These are phyloP conservation scores for Trachops cirrhosus DNA, from an alignment of 2,797 vertebrate genomes.

Conservation along the genomic window DNA sequence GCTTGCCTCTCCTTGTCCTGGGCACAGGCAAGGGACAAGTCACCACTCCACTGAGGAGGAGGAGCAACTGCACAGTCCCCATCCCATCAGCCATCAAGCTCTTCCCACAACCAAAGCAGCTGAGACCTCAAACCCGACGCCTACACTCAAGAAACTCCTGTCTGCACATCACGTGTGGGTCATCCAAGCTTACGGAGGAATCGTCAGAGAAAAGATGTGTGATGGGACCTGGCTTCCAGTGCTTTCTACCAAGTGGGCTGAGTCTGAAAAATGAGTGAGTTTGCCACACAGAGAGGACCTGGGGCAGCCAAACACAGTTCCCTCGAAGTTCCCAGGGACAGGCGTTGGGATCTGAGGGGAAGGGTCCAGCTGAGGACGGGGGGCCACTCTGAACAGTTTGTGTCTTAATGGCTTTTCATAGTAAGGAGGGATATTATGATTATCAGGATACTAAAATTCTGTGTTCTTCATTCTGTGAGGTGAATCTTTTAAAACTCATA, in stretches of 20 bases:
- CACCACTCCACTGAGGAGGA: no score
- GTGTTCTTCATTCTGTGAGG: not conserved
- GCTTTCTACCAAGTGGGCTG: not conserved
- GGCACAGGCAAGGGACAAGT: not conserved
- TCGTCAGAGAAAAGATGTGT: not conserved
- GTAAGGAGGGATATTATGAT: not conserved
- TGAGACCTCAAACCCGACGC: accelerated
- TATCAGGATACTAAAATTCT: not conserved
- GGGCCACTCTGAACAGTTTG: not conserved
- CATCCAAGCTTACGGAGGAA: not conserved
- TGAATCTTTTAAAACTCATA: not conserved
- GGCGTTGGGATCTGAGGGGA: not conserved
- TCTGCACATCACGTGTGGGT: not conserved
- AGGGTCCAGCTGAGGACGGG: not conserved
- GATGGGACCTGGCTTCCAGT: not conserved
- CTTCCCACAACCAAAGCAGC: not conserved
- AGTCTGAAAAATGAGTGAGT: not conserved
- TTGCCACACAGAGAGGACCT: not conserved
- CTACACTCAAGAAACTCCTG: not conserved
- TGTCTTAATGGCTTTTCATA: not conserved
- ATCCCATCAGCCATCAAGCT: not conserved
- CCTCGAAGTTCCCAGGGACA: not conserved
- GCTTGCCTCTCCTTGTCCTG: not conserved
- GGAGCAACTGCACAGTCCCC: accelerated
- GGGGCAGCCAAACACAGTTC: not conserved